Percentiles rank a stretch among this genome's conserved stretches.
These are phyloP conservation scores for Xanthia togata DNA, from an alignment of 2,888 invertebrate genomes.

Conservation along the genomic window DNA sequence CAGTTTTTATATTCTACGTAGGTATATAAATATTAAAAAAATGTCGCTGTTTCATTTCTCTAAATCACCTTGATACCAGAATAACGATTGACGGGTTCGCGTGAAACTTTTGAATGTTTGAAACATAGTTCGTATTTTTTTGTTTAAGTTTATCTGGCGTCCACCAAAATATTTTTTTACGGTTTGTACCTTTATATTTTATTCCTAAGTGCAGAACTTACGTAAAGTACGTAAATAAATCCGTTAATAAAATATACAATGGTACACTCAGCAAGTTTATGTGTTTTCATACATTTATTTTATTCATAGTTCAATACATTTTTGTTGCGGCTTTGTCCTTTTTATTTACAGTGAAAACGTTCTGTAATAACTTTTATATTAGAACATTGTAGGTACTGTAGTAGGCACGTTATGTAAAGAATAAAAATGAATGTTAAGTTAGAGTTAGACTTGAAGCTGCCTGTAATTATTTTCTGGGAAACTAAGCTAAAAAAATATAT, in stretches of 20 bases:
- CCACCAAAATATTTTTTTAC: constrained; percentile 18
- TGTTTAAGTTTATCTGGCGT: constrained; percentile 20
- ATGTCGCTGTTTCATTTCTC: constrained; percentile 42
- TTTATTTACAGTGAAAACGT: constrained; percentile 39
- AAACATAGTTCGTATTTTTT: constrained; percentile 35
- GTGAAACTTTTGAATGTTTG: constrained; percentile 42
- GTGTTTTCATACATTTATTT: constrained; percentile 51
- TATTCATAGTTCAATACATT: constrained; percentile 46
- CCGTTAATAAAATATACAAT: constrained; percentile 49
- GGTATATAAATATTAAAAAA: constrained; percentile 23
- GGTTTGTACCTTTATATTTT: constrained; percentile 42
- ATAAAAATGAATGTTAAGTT: constrained; percentile 13
- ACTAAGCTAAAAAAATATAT: not conserved
- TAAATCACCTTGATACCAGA: constrained; percentile 51
- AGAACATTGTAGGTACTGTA: constrained; percentile 12
- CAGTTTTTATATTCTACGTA: constrained; percentile 25
- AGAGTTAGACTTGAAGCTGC: constrained; percentile 1
- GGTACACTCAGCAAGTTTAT: constrained; percentile 49
- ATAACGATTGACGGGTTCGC: constrained; percentile 47
- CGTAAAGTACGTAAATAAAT: constrained; percentile 48
- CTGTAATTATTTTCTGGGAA: constrained; percentile 12
- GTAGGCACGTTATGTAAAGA: not conserved
- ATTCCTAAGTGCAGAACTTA: constrained; percentile 30
- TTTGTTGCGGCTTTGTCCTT: constrained; percentile 45
- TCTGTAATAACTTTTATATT: constrained; percentile 35